Evolutionary conservation across 2,888 invertebrate genomes (phyloP).

Genomic region (Ophioninae sp.): DNA sequence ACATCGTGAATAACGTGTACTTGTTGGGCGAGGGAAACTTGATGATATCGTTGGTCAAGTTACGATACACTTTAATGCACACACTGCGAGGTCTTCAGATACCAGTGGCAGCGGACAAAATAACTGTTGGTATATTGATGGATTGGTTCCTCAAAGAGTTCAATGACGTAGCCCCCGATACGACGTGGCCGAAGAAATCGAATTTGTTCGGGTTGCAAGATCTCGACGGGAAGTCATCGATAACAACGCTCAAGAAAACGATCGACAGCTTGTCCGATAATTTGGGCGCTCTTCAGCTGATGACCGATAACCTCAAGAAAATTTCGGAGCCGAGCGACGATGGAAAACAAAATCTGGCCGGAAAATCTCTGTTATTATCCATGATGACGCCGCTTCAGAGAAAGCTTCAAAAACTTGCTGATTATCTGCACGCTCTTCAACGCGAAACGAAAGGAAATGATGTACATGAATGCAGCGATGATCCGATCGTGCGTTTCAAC

Average conservation of each 20-base stretch:
- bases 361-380: neutral
- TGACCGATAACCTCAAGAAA: neutral
- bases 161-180: constrained; percentile 34
- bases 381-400: neutral
- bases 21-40: constrained; percentile 62
- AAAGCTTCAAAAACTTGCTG: neutral
- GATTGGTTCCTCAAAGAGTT: constrained; percentile 74
- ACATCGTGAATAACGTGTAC: constrained; percentile 73
- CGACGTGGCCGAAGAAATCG: neutral
- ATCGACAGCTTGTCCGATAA: neutral
- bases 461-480: neutral
- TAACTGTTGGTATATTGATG: constrained; percentile 64
- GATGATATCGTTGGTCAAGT: constrained; percentile 66
- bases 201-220: neutral
- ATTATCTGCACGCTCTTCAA: neutral
- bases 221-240: neutral
- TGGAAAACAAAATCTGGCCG: neutral
- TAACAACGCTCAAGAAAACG: neutral
- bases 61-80: constrained; percentile 69
- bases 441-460: neutral
- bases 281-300: neutral
- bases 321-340: neutral
- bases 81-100: constrained; percentile 65
- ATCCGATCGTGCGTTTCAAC: neutral
- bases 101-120: constrained; percentile 42